Evolutionary conservation across 2,888 invertebrate genomes (phyloP), one percentile per base, ranked within the genome.

Genomic region (Amblyjoppa proteus): DNA sequence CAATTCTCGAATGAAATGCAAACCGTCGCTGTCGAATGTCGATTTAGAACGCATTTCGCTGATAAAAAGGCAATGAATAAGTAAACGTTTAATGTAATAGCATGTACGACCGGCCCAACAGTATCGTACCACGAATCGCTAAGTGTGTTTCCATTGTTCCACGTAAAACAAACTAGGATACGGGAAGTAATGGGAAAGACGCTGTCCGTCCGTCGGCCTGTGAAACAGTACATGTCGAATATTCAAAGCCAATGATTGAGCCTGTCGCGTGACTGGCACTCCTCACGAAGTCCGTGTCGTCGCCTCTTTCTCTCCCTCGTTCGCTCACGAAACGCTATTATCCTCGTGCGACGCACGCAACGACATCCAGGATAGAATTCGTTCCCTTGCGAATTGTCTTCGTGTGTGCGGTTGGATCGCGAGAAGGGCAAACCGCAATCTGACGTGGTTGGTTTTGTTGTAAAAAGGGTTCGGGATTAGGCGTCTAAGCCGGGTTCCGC

Each of bases 211-310:
- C n/a, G 45, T 45, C 45, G 0, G 45, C 13, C 13, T 45, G n/a
- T 38, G 34, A 45, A 13, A 45, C 45, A 45, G 51, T 64, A 34
- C 66, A 66, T 73, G 77, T 77, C 71, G 64, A 70, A 77, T 77
- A 77, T 71, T 83, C 77, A 83, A 77, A 77, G 73, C 73, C 73
- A 73, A 77, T 82, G 68, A 83, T 83, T 68, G 82, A 77, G 82
- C 77, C 73, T 83, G 71, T 83, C 71, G 82, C 82, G 82, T 83
- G 77, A 83, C 71, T 77, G 56, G 41, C 16, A 66, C 77, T 73
- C 71, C 66, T 83, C 82, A 83, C 82, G 82, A 83, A 73, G 25
- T 77, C 64, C 71, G 34, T 71, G 71, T 66, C 82, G 77, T 73
- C 56, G 66, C 53, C 41, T 71, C 64, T 64, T 49, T 68, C 49